Base-by-base conservation (phyloP, 1,140 invertebrate genomes). In the Macrosteles quadrilineatus region DNA sequence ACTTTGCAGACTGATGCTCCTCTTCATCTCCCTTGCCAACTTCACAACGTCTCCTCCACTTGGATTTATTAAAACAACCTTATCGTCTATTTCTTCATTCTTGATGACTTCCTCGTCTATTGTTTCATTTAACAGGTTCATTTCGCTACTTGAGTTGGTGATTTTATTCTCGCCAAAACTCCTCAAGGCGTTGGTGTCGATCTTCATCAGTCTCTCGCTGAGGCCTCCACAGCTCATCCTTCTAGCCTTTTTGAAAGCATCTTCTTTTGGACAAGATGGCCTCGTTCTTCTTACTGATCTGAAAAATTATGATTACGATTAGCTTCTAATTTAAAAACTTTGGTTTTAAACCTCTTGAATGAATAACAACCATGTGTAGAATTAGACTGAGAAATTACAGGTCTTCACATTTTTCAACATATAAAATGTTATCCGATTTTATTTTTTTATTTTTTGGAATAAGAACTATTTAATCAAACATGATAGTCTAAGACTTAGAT, bases 1-100 rank as follows among this genome's bases (percentile, higher is more conserved):
- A 68, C 67, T 68, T 23, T 53, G 27, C 14, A 68, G 30, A 19
- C 67, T 64, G n/a, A 64, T n/a, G 32, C 27, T 64, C n/a, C 59
- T 64, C 30, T 32, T 50, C 47, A 50, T 50, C 17, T n/a, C 47
- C n/a, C 47, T 50, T 4, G 21, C 47, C 21, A 19, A 3, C 17
- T 43, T 43, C 21, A 23, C 29, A 17, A 25, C 59, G 6, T 64
- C 59, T n/a, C 31, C 31, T 9, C 27, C 59, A 32, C 19, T 25
- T 19, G 59, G 59, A 32, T 64, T 64, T 2, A 32, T 32, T 32
- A 25, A 19, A 2, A 64, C 59, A 19, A n/a, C n/a, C 29, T 64
- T 64, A 40, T 64, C 59, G 23, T 64, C 59, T 3, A 64, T 64
- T 4, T 32, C 31, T 64, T 64, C 59, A 32, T 32, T 9, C 14